Conservation (phyloP, 2,888 invertebrate genomes). For the Aphodius granarius region DNA sequence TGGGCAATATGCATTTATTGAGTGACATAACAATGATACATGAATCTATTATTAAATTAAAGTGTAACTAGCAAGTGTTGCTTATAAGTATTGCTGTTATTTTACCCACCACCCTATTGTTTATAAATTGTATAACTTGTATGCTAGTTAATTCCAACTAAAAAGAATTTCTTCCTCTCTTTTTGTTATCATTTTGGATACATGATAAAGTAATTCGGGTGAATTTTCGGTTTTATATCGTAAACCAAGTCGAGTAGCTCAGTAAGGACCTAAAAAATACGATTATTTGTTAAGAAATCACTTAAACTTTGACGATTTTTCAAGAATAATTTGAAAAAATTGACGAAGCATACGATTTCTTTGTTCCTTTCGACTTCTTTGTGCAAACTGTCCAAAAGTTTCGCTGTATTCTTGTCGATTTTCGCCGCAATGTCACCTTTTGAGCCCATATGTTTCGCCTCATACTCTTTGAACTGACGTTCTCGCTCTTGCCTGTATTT, state of each 20-base stretch:
- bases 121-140: neutral
- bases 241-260: conserved; percentile 45
- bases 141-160: conserved; percentile 9
- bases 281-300: conserved; percentile 9
- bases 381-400: conserved; percentile 43
- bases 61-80: no score
- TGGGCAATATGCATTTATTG: no score
- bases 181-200: conserved; percentile 27
- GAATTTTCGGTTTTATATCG: conserved; percentile 46
- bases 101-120: no score
- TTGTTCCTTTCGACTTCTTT: conserved; percentile 45
- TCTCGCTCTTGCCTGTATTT: conserved; percentile 49
- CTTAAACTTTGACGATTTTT: neutral
- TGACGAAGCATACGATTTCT: conserved; percentile 46
- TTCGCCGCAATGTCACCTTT: conserved; percentile 49
- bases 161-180: neutral
- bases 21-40: no score
- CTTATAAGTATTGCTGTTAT: no score
- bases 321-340: neutral
- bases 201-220: conserved; percentile 46
- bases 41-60: no score
- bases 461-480: conserved; percentile 49
- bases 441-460: conserved; percentile 50
- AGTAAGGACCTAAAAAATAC: conserved; percentile 45
- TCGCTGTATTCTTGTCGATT: conserved; percentile 50